phyloP scores from a whole-genome alignment of 53 echinoderm and acorn worm genomes.

The Zoroaster sp. region DNA sequence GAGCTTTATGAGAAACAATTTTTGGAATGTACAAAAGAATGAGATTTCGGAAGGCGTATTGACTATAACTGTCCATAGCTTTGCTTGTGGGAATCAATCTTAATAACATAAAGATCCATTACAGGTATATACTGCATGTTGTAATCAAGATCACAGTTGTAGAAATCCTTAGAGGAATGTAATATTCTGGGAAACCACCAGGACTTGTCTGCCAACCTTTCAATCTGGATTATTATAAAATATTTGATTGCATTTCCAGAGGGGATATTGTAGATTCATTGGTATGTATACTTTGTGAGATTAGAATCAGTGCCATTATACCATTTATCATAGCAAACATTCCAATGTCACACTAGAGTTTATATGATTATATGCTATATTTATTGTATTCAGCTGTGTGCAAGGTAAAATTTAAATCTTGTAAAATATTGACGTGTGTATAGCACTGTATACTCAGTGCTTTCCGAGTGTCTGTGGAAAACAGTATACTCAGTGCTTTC shows the following conservation, averaged over 20 bases:
- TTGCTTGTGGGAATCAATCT: not conserved
- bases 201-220: not conserved
- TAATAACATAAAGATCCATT: too few species aligned
- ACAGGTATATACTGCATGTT: not conserved
- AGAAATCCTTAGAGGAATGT: not conserved
- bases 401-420: too few species aligned
- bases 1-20: not conserved
- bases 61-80: constrained; percentile 10
- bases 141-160: not conserved
- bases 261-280: not conserved
- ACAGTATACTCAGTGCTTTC: too few species aligned
- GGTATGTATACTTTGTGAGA: not conserved
- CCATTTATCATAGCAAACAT: not conserved
- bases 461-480: too few species aligned
- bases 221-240: not conserved
- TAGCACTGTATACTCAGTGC: too few species aligned
- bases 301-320: not conserved
- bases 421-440: too few species aligned
- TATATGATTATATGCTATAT: too few species aligned
- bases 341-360: not conserved
- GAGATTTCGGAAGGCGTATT: not conserved
- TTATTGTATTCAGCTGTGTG: too few species aligned
- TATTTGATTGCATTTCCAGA: not conserved
- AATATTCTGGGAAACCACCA: not conserved
- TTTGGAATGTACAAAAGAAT: not conserved